Evolutionary conservation across 2,797 vertebrate species (phyloP).

Genomic region (Gadopsis bispinosus): DNA sequence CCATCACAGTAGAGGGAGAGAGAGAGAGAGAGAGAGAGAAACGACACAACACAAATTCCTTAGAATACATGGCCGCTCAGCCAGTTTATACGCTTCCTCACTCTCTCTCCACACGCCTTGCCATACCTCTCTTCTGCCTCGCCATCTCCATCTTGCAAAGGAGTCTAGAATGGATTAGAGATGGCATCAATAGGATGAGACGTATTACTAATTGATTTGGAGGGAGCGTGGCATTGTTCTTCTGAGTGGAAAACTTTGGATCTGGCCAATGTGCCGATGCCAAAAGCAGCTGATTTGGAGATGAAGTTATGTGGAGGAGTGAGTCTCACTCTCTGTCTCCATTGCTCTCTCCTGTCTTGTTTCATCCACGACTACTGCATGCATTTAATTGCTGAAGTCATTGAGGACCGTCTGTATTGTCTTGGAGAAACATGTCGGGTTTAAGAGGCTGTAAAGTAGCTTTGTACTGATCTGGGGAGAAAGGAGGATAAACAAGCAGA

Average conservation of each 20-base stretch:
- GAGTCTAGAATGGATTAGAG: constrained; percentile 87
- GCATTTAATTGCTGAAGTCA: constrained; percentile 79
- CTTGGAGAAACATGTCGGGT: constrained; percentile 69
- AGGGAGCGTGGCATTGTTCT: constrained; percentile 82
- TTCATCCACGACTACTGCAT: constrained; percentile 69
- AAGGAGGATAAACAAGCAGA: constrained; percentile 82
- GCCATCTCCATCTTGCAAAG: constrained; percentile 76
- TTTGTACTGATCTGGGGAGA: constrained; percentile 78
- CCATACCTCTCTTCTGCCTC: constrained; percentile 67
- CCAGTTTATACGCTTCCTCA: constrained; percentile 74
- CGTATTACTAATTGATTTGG: constrained; percentile 88
- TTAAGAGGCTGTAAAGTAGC: constrained; percentile 80
- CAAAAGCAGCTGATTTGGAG: constrained; percentile 76
- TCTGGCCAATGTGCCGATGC: constrained; percentile 70
- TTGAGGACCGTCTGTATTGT: constrained; percentile 75
- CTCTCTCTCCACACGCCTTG: constrained; percentile 57
- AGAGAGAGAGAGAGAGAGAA: constrained; percentile 32
- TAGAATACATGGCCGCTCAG: constrained; percentile 80
- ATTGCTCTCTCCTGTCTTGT: constrained; percentile 55
- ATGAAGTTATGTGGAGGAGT: constrained; percentile 65
- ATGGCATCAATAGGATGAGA: constrained; percentile 87
- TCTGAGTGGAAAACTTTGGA: constrained; percentile 81
- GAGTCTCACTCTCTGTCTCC: constrained; percentile 46
- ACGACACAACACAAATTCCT: constrained; percentile 79
- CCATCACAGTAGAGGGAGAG: constrained; percentile 70